These are phyloP conservation scores for Nomada hirtipes DNA, from an alignment of 2,888 invertebrate genomes.

Conservation along the genomic window DNA sequence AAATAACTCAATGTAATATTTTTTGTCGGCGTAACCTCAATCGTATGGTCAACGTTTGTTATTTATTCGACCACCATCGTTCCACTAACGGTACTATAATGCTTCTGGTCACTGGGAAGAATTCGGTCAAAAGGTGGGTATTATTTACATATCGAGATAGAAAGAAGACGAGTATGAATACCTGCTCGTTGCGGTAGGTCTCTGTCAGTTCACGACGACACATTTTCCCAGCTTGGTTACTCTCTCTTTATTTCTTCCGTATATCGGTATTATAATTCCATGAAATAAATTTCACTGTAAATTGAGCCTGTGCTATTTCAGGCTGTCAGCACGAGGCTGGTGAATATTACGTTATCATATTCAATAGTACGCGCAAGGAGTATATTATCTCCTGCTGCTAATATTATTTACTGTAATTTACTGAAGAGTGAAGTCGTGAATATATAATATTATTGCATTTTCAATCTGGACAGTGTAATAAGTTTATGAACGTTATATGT, in stretches of 20 bases:
- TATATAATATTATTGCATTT: too few species aligned
- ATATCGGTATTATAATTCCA: background rate
- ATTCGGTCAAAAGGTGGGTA: slow-evolving; percentile 17
- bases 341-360: background rate
- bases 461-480: too few species aligned
- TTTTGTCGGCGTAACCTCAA: background rate
- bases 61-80: background rate
- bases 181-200: background rate
- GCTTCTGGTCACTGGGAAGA: background rate
- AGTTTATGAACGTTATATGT: too few species aligned
- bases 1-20: background rate
- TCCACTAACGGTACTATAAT: background rate
- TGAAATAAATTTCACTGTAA: slow-evolving; percentile 17
- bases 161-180: background rate
- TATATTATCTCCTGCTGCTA: background rate
- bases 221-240: background rate
- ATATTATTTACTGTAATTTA: background rate
- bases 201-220: background rate
- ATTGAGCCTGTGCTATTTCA: slow-evolving; percentile 4
- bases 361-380: background rate
- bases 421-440: too few species aligned
- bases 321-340: background rate
- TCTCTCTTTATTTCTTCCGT: background rate
- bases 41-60: background rate
- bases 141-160: background rate